These are phyloP conservation scores for Drosophila ananassae DNA, from an alignment of 1,140 invertebrate species.

Conservation along the genomic window DNA sequence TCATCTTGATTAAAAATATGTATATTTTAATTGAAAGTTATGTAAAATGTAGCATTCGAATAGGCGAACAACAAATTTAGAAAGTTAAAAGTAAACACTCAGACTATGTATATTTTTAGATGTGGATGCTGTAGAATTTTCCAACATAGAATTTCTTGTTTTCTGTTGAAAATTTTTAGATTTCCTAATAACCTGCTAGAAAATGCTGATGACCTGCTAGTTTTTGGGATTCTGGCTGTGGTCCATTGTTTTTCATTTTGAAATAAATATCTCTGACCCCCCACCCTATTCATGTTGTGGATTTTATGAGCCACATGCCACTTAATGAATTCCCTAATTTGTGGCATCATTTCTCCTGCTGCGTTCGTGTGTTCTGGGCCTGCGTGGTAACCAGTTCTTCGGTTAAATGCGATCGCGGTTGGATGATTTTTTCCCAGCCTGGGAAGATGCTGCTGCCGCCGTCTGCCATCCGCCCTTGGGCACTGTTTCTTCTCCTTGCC, in stretches of 20 bases:
- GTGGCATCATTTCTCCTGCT: conserved; percentile 4
- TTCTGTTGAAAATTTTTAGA: conserved; percentile 5
- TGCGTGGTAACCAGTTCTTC: conserved; percentile 35
- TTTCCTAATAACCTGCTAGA: not conserved
- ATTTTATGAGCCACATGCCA: not conserved
- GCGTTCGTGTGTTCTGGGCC: not conserved
- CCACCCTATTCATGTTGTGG: not conserved
- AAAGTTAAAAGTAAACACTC: not conserved
- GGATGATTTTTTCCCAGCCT: conserved; percentile 37
- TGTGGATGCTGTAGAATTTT: not conserved
- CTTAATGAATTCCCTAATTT: not conserved
- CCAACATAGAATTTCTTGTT: not conserved
- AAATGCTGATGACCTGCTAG: conserved; percentile 32
- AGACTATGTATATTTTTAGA: not conserved
- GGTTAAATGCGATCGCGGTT: conserved; percentile 42
- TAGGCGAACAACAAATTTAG: not conserved
- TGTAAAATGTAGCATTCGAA: not conserved
- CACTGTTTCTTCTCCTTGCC: conserved; percentile 5
- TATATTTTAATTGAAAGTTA: not conserved
- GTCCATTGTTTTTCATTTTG: conserved; percentile 43
- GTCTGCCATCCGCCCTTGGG: not conserved
- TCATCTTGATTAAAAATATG: not conserved
- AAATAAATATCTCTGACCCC: not conserved
- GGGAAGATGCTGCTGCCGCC: conserved; percentile 22
- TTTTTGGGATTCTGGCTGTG: conserved; percentile 33